Evolutionary conservation across 2,797 vertebrate species (phyloP), one percentile per base, ranked within the genome.

Genomic region (Lacerta agilis): DNA sequence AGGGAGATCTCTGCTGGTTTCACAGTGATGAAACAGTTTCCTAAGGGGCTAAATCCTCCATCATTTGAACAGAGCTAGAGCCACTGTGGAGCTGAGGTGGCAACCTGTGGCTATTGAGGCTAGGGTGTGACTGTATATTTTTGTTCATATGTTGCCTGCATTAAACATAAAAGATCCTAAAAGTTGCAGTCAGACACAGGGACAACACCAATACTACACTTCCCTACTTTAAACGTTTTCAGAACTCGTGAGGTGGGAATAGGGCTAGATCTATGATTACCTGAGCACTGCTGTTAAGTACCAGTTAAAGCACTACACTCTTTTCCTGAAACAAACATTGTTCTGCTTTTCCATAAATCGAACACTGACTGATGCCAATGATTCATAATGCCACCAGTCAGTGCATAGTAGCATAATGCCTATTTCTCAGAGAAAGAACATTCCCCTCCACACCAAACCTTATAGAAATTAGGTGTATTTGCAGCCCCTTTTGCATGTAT

Each of bases 401-500:
- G 71, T 94, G 90, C 8, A 27, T 8, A 61, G 36, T 0, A 36
- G 25, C 67, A 61, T 36, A 55, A 41, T 5, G 5, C 15, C 5
- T 90, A 55, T 88, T 82, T 92, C 86, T 92, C 87, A 91, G 80
- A 90, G 86, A 85, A 58, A 90, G 86, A 85, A 58, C 9, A 64
- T 38, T 55, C 83, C 29, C 87, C 94, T 84, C 86, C 83, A 83
- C 89, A 90, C 87, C 89, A 91, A 91, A 92, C 90, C 73, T 87
- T 94, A 93, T 91, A 91, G 92, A 94, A 93, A 92, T 92, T 92
- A 92, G 88, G 94, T 87, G 93, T 79, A 91, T 85, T 93, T 86
- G 25, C 76, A 93, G 79, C 36, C 36, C 86, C 72, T 58, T 93
- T 93, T 86, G 90, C 91, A 90, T 94, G 94, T 96, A 94, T 93